Percentiles rank a stretch among this genome's conserved stretches.
Evolutionary conservation across 2,797 vertebrate genomes (phyloP).

Genomic region (Trachurus trachurus): DNA sequence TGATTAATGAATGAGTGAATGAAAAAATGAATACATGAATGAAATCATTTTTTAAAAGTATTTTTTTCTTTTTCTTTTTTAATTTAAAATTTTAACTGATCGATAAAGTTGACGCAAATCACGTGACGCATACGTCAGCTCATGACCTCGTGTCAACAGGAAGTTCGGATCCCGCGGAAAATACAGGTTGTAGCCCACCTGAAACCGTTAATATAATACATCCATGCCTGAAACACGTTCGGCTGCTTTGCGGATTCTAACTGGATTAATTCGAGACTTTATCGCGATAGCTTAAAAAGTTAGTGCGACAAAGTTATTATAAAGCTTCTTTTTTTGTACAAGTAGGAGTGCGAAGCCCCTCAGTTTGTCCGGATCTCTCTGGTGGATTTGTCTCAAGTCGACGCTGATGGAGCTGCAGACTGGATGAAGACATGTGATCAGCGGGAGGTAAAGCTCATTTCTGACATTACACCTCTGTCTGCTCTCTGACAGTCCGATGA

Average conservation of each 20-base stretch:
- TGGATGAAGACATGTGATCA: background rate
- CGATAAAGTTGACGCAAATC: background rate
- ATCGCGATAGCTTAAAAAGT: background rate
- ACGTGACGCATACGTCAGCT: background rate
- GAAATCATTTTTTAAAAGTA: too few relatives aligned
- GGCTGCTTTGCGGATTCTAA: background rate
- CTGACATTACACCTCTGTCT: background rate
- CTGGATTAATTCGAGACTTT: background rate
- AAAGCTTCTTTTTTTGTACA: background rate
- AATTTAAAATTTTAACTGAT: background rate
- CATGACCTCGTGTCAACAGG: background rate
- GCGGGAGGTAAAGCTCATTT: background rate
- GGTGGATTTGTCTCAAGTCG: background rate
- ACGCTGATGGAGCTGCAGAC: background rate
- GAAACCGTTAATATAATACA: too few relatives aligned
- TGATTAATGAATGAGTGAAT: too few relatives aligned
- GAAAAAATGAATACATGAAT: too few relatives aligned
- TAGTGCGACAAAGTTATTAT: background rate
- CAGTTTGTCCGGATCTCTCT: background rate
- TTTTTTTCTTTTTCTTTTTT: too few relatives aligned
- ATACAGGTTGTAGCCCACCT: too few relatives aligned
- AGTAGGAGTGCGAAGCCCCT: background rate
- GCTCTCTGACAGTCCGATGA: background rate
- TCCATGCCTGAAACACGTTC: background rate
- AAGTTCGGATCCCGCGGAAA: background rate